Evolutionary conservation across 1,140 invertebrate species (phyloP).

Genomic region (Atta texana): DNA sequence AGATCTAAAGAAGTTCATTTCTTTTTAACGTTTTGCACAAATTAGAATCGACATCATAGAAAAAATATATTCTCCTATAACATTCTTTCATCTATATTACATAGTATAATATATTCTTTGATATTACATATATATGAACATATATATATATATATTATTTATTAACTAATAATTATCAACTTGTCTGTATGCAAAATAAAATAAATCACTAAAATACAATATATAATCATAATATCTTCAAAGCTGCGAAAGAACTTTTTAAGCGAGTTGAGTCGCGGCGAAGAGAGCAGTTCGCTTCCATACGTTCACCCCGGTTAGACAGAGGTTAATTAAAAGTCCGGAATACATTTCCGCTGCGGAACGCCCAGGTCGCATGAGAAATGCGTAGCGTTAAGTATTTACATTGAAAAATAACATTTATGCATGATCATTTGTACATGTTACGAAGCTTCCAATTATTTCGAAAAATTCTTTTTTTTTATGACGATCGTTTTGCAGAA

Average conservation of each 20-base stretch:
- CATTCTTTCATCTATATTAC: neutral
- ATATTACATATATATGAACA: neutral
- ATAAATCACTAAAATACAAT: slow-evolving; percentile 6
- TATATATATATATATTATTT: neutral
- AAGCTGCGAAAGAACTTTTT: slow-evolving; percentile 35
- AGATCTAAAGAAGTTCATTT: neutral
- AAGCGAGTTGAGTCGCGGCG: slow-evolving; percentile 35
- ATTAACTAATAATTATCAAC: slow-evolving; percentile 21
- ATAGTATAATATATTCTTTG: neutral
- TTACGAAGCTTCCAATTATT: slow-evolving; percentile 50
- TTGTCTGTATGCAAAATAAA: slow-evolving; percentile 23
- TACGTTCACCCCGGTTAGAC: slow-evolving; percentile 54
- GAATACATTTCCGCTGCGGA: slow-evolving; percentile 56
- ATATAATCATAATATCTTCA: slow-evolving; percentile 38
- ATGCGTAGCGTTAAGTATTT: neutral
- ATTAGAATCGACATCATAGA: neutral
- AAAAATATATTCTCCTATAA: neutral
- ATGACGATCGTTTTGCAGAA: slow-evolving; percentile 26
- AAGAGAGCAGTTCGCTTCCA: neutral
- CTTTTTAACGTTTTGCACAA: neutral
- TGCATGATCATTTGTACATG: slow-evolving; percentile 31
- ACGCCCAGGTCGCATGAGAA: slow-evolving; percentile 48
- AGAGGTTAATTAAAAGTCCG: slow-evolving; percentile 62
- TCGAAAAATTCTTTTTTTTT: slow-evolving; percentile 34
- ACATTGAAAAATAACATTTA: slow-evolving; percentile 38